A percentile compares a stretch with the other conserved stretches of the same genome.
phyloP scores from a whole-genome alignment of 2,797 vertebrate species.

The Tragelaphus oryx region DNA sequence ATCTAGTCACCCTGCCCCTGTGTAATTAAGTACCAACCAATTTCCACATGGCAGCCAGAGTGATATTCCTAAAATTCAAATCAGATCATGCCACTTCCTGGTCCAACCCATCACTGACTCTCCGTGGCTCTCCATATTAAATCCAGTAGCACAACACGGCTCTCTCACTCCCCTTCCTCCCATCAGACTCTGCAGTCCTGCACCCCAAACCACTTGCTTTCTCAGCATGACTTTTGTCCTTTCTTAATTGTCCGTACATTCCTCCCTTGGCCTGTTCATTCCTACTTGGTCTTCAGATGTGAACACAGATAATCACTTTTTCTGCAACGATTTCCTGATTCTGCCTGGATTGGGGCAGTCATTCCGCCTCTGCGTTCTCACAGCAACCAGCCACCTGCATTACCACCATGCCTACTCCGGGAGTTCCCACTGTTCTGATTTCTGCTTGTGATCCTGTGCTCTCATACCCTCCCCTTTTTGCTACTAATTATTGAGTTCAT shows the following conservation, averaged over 20 bases:
- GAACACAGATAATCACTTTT: background rate
- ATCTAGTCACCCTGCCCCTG: background rate
- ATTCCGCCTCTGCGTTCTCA: background rate
- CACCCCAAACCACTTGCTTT: background rate
- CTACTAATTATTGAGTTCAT: conserved; percentile 9
- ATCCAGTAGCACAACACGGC: background rate
- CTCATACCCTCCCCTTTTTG: background rate
- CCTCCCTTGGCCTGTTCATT: background rate
- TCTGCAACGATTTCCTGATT: background rate
- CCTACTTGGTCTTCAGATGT: background rate
- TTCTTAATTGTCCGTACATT: background rate
- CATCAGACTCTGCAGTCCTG: background rate
- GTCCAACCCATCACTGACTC: background rate
- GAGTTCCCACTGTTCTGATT: background rate
- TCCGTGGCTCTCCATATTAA: background rate
- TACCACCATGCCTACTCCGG: background rate
- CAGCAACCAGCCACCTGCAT: background rate
- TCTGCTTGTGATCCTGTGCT: background rate
- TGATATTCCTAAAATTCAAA: background rate
- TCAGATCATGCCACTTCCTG: background rate
- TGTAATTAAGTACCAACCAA: background rate
- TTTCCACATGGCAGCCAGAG: background rate
- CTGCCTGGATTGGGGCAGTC: background rate
- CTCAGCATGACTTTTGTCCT: background rate
- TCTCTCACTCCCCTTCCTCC: background rate